Percentiles rank a stretch among this genome's conserved stretches.
These are phyloP conservation scores for Dynastes maya DNA, from an alignment of 2,888 invertebrate species.

Conservation along the genomic window DNA sequence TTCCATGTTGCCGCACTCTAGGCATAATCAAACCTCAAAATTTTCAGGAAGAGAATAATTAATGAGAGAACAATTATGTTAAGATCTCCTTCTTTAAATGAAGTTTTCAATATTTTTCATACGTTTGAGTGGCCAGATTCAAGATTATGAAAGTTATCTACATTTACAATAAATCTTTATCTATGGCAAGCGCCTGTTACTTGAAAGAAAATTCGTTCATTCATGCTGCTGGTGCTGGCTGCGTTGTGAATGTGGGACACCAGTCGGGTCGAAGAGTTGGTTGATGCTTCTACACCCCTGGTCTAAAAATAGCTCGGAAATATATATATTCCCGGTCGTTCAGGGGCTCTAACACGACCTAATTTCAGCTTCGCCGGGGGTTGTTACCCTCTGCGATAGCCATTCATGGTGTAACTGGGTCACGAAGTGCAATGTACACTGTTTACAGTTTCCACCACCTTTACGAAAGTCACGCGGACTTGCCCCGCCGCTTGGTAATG, in stretches of 20 bases:
- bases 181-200: neutral
- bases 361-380: conserved; percentile 66
- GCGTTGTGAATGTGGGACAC: conserved; percentile 49
- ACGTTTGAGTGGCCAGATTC: too few species aligned
- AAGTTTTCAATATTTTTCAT: too few species aligned
- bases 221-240: conserved; percentile 34
- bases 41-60: too few species aligned
- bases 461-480: conserved; percentile 51
- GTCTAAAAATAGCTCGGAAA: conserved; percentile 57
- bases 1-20: too few species aligned
- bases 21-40: too few species aligned
- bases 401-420: conserved; percentile 67
- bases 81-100: too few species aligned
- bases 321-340: conserved; percentile 55
- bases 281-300: conserved; percentile 35
- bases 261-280: conserved; percentile 42
- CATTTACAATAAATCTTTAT: conserved; percentile 5
- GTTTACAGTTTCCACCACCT: conserved; percentile 58
- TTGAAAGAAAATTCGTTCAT: conserved; percentile 42
- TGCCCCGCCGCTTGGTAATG: conserved; percentile 50
- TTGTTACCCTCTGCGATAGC: conserved; percentile 68
- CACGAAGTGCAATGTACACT: conserved; percentile 64
- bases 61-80: too few species aligned
- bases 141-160: too few species aligned
- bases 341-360: conserved; percentile 62